Base-by-base conservation (phyloP, 2,888 invertebrate genomes). In the Polydrusus pterygomalis region DNA sequence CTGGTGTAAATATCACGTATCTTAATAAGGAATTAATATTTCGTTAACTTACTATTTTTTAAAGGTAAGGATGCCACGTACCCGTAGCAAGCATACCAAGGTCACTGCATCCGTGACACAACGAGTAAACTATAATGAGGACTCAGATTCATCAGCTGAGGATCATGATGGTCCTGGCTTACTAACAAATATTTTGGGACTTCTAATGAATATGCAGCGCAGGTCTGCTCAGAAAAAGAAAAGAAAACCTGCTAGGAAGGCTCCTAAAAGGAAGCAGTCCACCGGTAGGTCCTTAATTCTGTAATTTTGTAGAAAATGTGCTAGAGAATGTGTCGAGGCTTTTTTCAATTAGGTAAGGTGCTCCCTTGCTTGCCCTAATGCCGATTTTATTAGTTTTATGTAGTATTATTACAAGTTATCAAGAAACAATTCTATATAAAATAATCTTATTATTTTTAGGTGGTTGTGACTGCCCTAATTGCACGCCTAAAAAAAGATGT, bases 181-280 rank as follows among this genome's bases (percentile, higher is more conserved):
- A 38, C 17, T 67, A 30, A 49, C 38, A 18, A 51, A 30, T 49
- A 25, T 67, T 51, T 56, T 67, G 43, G 67, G 67, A 38, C 34
- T 67, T 20, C 25, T 67, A n/a, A 67, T 67, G 54, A 15, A 43
- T 8, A 63, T 63, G n/a, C 54, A 54, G n/a, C 67, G 17, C n/a
- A 25, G 45, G 30, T 43, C 63, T 10, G 47, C 63, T 49, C 51
- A 34, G 34, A 67, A 51, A 51, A 67, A 54, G 13, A 63, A 30
- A 17, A 43, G 18, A 30, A 43, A 15, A 7, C 18, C 13, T 17
- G 11, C 43, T 15, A 43, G 30, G 9, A 43, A 30, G n/a, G 40
- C 43, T 43, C 9, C 15, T 8, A 56, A 56, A 30, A 56, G 34
- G 13, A 56, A n/a, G 34, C 6, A n/a, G 47, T 47, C 47, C 9